These are phyloP conservation scores for Asbolus verrucosus DNA, from an alignment of 1,140 invertebrate species.

Conservation along the genomic window DNA sequence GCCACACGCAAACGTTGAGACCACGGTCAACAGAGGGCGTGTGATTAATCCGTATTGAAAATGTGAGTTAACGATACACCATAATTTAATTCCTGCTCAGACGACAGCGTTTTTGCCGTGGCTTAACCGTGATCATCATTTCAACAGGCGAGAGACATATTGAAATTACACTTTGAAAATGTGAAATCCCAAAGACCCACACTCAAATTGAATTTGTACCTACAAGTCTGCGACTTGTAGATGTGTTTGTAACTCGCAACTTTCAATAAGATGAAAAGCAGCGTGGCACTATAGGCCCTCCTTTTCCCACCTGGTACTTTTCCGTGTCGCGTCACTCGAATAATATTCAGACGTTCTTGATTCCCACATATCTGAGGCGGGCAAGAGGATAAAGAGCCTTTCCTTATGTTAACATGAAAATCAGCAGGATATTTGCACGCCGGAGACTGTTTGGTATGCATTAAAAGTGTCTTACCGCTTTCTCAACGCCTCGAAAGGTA, in stretches of 20 bases:
- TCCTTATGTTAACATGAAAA: constrained; percentile 39
- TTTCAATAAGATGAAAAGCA: constrained; percentile 7
- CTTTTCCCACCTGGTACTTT: neutral
- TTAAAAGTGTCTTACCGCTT: constrained; percentile 42
- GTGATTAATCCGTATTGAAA: constrained; percentile 1
- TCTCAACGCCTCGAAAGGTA: constrained; percentile 33
- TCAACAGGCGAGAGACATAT: constrained; percentile 25
- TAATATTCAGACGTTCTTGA: constrained; percentile 29
- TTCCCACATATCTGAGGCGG: constrained; percentile 31
- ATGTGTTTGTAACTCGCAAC: constrained; percentile 30
- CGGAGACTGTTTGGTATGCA: constrained; percentile 44
- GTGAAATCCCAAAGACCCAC: constrained; percentile 33
- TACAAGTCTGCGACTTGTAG: constrained; percentile 4
- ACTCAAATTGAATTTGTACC: constrained; percentile 31
- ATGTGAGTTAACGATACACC: constrained; percentile 2
- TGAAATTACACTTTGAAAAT: constrained; percentile 39
- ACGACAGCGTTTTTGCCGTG: neutral
- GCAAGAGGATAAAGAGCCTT: constrained; percentile 33
- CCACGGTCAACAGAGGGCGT: constrained; percentile 5
- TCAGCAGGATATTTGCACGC: constrained; percentile 36
- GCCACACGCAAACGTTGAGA: constrained; percentile 14
- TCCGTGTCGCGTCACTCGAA: neutral
- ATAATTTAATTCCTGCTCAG: constrained; percentile 17
- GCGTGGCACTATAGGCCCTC: neutral
- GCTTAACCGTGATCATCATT: constrained; percentile 28